Evolutionary conservation across 2,888 invertebrate genomes (phyloP), one percentile per base, ranked within the genome.

Genomic region (Parnassius orleans): DNA sequence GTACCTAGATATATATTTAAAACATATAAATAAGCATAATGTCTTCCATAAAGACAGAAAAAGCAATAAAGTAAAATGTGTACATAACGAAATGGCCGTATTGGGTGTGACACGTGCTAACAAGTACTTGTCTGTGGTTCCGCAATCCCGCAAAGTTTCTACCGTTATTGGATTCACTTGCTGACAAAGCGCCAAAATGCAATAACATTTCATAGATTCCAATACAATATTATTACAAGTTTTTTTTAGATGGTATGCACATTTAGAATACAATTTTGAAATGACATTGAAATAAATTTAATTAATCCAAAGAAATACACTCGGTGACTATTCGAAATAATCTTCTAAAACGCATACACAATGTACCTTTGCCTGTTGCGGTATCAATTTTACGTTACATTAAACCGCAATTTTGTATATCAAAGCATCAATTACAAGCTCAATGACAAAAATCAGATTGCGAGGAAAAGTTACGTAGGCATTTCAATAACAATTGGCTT

Each of bases 311-410:
- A 48, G 24, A 53, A 53, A 24, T 50, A 2, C 10, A 43, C 43
- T n/a, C 48, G 0, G 44, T 33, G 14, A 5, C 41, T 24, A 47
- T 46, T 33, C 44, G 9, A 47, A 52, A 42, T 42, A 46, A 61
- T 56, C 12, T 41, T 15, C 15, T 61, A 47, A 42, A 48, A 19
- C 33, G 46, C 33, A 55, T 15, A 46, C 51, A 15, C 14, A 44
- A 33, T 60, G n/a, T 50, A 53, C 48, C 53, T 56, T 24, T 15
- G 41, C 14, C 56, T 43, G 24, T 56, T 43, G 43, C 42, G 47
- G 54, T 53, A 60, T 54, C 71, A 75, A 75, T 76, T 75, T 75
- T 76, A 68, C 70, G 66, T 69, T 64, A 66, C 66, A 73, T 77
- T 76, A 63, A 71, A 69, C 65, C 50, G 69, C 70, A 75, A 74